Evolutionary conservation across 2,113 vertebrate species (phyloP).

Genomic region (Xenopus borealis): DNA sequence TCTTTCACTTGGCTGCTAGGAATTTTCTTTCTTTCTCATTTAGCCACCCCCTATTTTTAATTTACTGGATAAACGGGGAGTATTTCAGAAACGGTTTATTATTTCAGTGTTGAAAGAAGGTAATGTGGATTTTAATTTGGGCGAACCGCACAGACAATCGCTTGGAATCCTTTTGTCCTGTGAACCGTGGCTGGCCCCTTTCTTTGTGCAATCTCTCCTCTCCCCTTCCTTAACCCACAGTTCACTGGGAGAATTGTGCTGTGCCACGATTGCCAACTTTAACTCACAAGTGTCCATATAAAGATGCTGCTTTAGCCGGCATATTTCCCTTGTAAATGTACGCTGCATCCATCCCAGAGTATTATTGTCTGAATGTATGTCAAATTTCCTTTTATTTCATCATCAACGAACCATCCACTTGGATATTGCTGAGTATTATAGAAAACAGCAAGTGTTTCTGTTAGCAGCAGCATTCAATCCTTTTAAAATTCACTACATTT

Average conservation of each 20-base stretch:
- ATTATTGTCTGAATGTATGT: too few relatives aligned
- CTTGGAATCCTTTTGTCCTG: conserved; percentile 44
- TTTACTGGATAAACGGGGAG: conserved; percentile 46
- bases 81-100: conserved; percentile 50
- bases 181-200: conserved; percentile 17
- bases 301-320: not conserved
- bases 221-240: conserved; percentile 4
- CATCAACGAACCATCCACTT: too few relatives aligned
- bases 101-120: conserved; percentile 38
- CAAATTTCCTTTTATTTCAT: too few relatives aligned
- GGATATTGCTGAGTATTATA: too few relatives aligned
- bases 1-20: conserved; percentile 68
- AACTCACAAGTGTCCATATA: not conserved
- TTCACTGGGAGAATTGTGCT: not conserved
- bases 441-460: too few relatives aligned
- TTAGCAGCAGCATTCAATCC: too few relatives aligned
- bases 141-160: conserved; percentile 49
- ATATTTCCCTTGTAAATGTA: too few relatives aligned
- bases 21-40: conserved; percentile 49
- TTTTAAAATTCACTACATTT: too few relatives aligned
- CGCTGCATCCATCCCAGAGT: too few relatives aligned
- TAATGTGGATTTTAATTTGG: conserved; percentile 48
- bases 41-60: conserved; percentile 43
- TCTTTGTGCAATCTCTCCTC: conserved; percentile 7
- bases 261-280: not conserved